These are phyloP conservation scores for Melikaiella ostensackeni DNA, from an alignment of 2,888 invertebrate species.

Conservation along the genomic window DNA sequence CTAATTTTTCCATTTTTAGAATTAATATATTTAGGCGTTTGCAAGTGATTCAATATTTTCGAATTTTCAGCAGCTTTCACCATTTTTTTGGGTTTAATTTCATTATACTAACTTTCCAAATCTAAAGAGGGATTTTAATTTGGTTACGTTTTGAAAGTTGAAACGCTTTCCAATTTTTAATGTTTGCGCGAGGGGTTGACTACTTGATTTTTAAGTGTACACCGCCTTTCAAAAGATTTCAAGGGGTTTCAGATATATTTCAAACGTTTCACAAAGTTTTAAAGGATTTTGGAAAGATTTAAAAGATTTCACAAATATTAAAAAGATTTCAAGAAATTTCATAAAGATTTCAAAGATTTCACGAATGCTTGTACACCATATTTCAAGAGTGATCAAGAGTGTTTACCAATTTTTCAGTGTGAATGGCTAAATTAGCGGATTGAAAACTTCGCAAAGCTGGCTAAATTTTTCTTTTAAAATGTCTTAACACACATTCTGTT, in stretches of 20 bases:
- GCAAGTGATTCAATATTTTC: background rate
- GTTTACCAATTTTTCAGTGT: background rate
- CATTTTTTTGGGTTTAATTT: background rate
- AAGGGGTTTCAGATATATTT: too few relatives aligned
- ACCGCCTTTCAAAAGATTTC: too few relatives aligned
- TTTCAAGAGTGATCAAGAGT: background rate
- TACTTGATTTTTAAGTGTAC: too few relatives aligned
- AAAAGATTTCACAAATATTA: too few relatives aligned
- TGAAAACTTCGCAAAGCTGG: background rate
- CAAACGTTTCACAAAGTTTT: too few relatives aligned
- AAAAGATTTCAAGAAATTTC: too few relatives aligned
- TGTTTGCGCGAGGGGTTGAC: too few relatives aligned
- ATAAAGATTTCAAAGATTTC: too few relatives aligned
- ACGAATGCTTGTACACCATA: background rate
- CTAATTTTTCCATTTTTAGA: background rate
- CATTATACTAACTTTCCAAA: background rate
- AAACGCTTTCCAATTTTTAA: too few relatives aligned
- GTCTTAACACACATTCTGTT: background rate
- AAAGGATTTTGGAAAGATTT: too few relatives aligned
- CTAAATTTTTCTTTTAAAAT: background rate
- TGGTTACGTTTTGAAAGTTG: too few relatives aligned
- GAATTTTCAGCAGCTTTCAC: background rate
- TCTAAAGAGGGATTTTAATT: too few relatives aligned
- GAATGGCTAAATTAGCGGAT: background rate
- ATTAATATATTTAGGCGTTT: background rate